phyloP scores from a whole-genome alignment of 2,797 vertebrate genomes.

The Rachycentron canadum region DNA sequence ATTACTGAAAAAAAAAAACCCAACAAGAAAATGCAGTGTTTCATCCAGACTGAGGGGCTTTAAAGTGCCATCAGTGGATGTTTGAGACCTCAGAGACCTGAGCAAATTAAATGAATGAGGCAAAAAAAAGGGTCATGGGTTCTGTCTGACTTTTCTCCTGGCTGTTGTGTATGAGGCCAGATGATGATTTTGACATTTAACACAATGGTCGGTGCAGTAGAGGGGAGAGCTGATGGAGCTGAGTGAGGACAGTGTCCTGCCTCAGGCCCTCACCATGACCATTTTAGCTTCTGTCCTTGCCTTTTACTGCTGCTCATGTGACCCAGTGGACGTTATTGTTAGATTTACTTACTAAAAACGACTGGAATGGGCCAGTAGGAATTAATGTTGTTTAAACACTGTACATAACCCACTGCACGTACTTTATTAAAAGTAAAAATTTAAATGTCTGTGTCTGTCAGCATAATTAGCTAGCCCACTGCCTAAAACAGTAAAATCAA shows the following conservation, averaged over 20 bases:
- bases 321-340: constrained; percentile 11
- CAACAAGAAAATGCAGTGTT: constrained; percentile 10
- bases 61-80: constrained; percentile 28
- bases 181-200: constrained; percentile 56
- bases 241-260: constrained; percentile 37
- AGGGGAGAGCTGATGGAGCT: constrained; percentile 47
- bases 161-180: constrained; percentile 13
- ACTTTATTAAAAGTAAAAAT: not conserved
- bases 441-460: not conserved
- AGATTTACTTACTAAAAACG: constrained; percentile 11
- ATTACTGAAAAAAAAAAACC: not conserved
- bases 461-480: not conserved
- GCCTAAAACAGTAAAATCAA: not conserved
- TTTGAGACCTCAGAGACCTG: not conserved
- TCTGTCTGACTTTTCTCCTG: constrained; percentile 21
- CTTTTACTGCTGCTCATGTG: constrained; percentile 46
- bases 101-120: constrained; percentile 3
- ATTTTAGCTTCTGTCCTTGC: constrained; percentile 43
- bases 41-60: constrained; percentile 17
- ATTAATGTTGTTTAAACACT: constrained; percentile 1
- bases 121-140: not conserved
- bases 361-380: not conserved
- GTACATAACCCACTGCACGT: not conserved
- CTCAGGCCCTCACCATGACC: constrained; percentile 35
- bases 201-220: constrained; percentile 24